A percentile compares a stretch with the other conserved stretches of the same genome.
phyloP scores from a whole-genome alignment of 2,113 vertebrate genomes.

The Takifugu flavidus region DNA sequence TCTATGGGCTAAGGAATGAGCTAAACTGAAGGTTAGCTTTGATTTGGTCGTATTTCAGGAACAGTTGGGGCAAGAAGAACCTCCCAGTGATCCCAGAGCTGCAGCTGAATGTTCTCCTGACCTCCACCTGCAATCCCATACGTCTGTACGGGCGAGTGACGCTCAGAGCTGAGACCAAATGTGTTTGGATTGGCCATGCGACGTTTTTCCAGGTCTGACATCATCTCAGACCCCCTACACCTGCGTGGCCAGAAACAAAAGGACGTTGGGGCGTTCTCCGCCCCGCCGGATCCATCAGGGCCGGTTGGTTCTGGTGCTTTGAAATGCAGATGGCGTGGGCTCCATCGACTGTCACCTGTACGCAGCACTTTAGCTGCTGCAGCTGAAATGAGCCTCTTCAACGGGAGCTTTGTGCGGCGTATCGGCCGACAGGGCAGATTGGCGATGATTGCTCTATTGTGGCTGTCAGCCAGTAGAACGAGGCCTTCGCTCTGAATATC shows the following conservation, averaged over 20 bases:
- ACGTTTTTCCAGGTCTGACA: not conserved
- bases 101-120: too few relatives aligned
- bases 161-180: slow-evolving; percentile 97
- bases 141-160: slow-evolving; percentile 74
- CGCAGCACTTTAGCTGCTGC: slow-evolving; percentile 54
- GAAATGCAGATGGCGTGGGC: slow-evolving; percentile 69
- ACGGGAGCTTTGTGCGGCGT: slow-evolving; percentile 57
- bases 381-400: slow-evolving; percentile 49
- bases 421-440: slow-evolving; percentile 63
- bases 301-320: slow-evolving; percentile 40
- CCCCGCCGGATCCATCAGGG: too few relatives aligned
- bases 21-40: too few relatives aligned
- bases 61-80: too few relatives aligned
- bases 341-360: slow-evolving; percentile 71
- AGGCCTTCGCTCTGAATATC: slow-evolving; percentile 67
- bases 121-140: too few relatives aligned
- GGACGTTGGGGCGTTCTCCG: too few relatives aligned
- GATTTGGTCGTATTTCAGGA: too few relatives aligned
- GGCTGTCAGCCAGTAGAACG: slow-evolving; percentile 57
- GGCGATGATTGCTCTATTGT: slow-evolving; percentile 73
- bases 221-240: too few relatives aligned
- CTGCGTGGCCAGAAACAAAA: too few relatives aligned
- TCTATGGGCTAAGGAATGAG: too few relatives aligned
- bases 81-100: too few relatives aligned
- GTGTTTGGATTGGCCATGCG: slow-evolving; percentile 88